Evolutionary conservation across 2,888 invertebrate genomes (phyloP), one percentile per base, ranked within the genome.

Genomic region (Latrodectus hesperus): DNA sequence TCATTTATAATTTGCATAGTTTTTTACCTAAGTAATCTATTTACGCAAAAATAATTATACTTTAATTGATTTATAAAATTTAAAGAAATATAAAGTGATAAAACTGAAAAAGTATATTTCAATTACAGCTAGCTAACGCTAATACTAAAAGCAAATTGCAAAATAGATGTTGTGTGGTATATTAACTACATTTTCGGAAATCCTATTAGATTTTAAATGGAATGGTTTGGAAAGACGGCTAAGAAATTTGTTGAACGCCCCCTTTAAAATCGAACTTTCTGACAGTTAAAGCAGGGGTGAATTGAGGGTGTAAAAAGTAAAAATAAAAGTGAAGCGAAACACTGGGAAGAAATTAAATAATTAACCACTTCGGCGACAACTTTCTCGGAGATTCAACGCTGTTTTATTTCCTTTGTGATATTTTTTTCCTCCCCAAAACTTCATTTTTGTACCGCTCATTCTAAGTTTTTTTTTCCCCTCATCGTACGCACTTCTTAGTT

Each of bases 261-360:
- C 86, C 60, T 17, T 9, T 3, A 76, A 51, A 60, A 73, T 65
- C 72, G 16, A 68, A 68, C 64, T 53, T 67, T 60, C 72, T 81
- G 68, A 73, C 55, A 80, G 64, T 64, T 73, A 76, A 16, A 12
- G 68, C 49, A 9, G 77, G 53, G 60, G 65, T 14, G 74, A 49
- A 16, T 26, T 22, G 26, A 52, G 65, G 38, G 72, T 52, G 76
- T 51, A 73, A 52, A 80, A 86, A 76, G 80, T 38, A 49, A 72
- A 87, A 87, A 87, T 82, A 87, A 87, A 87, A 87, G 76, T 77
- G 81, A 86, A 80, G 68, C 81, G 86, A 22, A 1, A 87, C 81
- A 87, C 86, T 81, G 86, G 82, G 86, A 87, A 87, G 86, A 87
- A 87, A 87, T 87, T 87, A 87, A 87, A 87, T 87, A 87, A 87